A percentile compares a stretch with the other conserved stretches of the same genome.
Conservation (phyloP, 2,113 vertebrate species). For the Condylura cristata region DNA sequence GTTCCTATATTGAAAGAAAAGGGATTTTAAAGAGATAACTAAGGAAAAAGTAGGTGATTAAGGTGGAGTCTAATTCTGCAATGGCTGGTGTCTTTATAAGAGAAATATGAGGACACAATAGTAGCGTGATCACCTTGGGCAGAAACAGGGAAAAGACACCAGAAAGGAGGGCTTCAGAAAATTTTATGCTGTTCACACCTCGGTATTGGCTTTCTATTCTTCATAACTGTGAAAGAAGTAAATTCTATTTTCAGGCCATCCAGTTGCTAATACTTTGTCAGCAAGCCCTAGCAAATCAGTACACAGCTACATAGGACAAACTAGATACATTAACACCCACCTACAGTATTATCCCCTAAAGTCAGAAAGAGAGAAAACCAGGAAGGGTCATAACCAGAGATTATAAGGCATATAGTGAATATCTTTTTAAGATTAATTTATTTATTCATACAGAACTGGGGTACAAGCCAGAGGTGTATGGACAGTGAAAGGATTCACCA, state of each 20-base stretch:
- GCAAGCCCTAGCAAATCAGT: not conserved
- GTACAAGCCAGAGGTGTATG: too few relatives aligned
- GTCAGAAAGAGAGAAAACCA: too few relatives aligned
- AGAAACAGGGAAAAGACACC: not conserved
- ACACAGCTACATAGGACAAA: not conserved
- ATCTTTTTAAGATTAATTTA: too few relatives aligned
- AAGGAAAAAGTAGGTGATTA: not conserved
- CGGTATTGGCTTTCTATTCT: not conserved
- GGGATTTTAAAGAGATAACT: not conserved
- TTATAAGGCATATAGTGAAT: too few relatives aligned
- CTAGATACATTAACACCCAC: not conserved
- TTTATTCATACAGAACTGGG: too few relatives aligned
- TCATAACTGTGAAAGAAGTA: not conserved
- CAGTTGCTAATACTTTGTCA: not conserved
- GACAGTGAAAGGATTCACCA: too few relatives aligned
- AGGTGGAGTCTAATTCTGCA: rapidly evolving
- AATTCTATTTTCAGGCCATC: not conserved
- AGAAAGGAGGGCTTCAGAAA: not conserved
- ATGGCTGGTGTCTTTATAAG: not conserved
- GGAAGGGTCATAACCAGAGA: too few relatives aligned
- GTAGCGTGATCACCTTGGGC: not conserved
- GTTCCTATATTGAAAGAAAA: not conserved
- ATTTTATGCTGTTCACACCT: not conserved
- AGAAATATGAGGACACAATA: not conserved
- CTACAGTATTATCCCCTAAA: not conserved